Evolutionary conservation across 2,113 vertebrate genomes (phyloP).

Genomic region (Perccottus glenii): DNA sequence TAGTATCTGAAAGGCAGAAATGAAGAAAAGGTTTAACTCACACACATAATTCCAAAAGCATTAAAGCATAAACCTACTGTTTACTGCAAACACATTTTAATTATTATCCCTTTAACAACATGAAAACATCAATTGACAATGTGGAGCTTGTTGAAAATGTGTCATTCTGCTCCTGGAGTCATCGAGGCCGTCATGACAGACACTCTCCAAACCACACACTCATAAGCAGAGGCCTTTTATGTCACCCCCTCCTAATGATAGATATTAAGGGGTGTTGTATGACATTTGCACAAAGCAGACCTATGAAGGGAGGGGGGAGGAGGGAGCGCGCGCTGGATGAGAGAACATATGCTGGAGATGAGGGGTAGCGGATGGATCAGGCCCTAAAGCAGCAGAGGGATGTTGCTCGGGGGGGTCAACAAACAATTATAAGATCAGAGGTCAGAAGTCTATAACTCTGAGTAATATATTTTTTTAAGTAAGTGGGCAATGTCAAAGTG

Average conservation of each 20-base stretch:
- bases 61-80: background rate
- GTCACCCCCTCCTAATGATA: slow-evolving; percentile 18
- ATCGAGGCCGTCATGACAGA: slow-evolving; percentile 32
- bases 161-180: slow-evolving; percentile 10
- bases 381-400: slow-evolving; percentile 19
- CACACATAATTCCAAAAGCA: background rate
- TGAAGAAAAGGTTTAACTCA: background rate
- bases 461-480: too few relatives aligned
- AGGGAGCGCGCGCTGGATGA: background rate
- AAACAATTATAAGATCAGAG: slow-evolving; percentile 53
- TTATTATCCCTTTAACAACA: background rate
- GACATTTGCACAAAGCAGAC: slow-evolving; percentile 71
- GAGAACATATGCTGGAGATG: slow-evolving; percentile 14
- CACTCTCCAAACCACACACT: slow-evolving; percentile 41
- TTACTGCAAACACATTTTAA: background rate
- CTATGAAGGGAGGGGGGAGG: slow-evolving; percentile 14
- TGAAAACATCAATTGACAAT: slow-evolving; percentile 15
- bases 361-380: slow-evolving; percentile 39
- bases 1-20: slow-evolving; percentile 82
- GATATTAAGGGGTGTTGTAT: slow-evolving; percentile 73
- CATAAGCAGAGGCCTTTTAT: slow-evolving; percentile 63
- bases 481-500: too few relatives aligned
- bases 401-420: slow-evolving; percentile 41
- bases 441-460: background rate
- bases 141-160: background rate